Evolutionary conservation across 2,113 vertebrate genomes (phyloP).

Genomic region (Epinephelus moara): DNA sequence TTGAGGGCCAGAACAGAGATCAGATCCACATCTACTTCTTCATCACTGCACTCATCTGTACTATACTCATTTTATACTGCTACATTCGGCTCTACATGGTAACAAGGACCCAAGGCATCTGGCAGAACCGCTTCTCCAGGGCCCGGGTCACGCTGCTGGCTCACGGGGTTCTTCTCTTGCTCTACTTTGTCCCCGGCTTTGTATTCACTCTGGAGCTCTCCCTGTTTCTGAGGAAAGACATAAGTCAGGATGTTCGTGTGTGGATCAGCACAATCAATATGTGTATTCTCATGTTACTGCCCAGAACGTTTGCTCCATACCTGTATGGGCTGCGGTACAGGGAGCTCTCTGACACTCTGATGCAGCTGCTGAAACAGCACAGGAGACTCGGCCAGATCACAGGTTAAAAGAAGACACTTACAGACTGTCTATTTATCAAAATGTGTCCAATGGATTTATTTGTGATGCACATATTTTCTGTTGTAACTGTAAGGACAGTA

Average conservation of each 20-base stretch:
- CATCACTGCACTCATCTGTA: constrained; percentile 74
- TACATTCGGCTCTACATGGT: constrained; percentile 86
- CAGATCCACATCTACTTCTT: constrained; percentile 77
- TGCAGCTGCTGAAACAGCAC: constrained; percentile 69
- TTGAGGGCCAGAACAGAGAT: constrained; percentile 30
- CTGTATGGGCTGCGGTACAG: constrained; percentile 86
- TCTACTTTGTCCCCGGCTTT: constrained; percentile 84
- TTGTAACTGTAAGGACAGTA: not conserved
- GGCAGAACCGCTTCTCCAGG: constrained; percentile 84
- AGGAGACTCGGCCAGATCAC: constrained; percentile 48
- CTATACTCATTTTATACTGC: constrained; percentile 82
- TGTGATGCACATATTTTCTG: not conserved
- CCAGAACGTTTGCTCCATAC: constrained; percentile 82
- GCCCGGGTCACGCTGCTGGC: constrained; percentile 85
- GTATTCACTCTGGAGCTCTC: constrained; percentile 81
- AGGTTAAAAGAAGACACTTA: constrained; percentile 11
- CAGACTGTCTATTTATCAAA: not conserved
- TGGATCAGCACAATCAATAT: constrained; percentile 85
- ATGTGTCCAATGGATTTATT: not conserved
- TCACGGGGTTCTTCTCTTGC: constrained; percentile 82
- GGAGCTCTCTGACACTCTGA: constrained; percentile 79
- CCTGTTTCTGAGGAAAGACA: constrained; percentile 60
- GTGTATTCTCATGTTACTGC: constrained; percentile 83
- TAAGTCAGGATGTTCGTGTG: constrained; percentile 57
- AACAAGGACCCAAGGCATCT: constrained; percentile 85